Evolutionary conservation across 2,888 invertebrate genomes (phyloP), one percentile per base, ranked within the genome.

Genomic region (Caenorhabditis panamensis): DNA sequence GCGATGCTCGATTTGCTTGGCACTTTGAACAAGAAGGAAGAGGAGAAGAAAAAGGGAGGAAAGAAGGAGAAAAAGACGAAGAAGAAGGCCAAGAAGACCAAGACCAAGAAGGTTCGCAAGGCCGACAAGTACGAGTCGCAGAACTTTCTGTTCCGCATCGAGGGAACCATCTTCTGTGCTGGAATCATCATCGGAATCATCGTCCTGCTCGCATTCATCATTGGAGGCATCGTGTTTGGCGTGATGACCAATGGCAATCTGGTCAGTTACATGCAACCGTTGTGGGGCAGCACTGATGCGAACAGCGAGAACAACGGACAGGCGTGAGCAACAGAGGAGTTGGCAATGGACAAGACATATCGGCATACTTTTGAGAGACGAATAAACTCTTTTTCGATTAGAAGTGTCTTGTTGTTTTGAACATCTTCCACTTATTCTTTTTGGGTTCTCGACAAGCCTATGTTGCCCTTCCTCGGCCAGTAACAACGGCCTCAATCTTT

Each of bases 121-220:
- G 58, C 47, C 18, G 84, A 84, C 59, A 61, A 58, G 16, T 82
- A 36, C 68, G 84, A 84, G 41, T 76, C 84, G 54, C 73, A 82
- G 28, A 84, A 84, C 79, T 84, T 82, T 44, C 61, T 84, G 22
- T 71, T 80, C 49, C 80, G 84, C 41, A 72, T 84, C 28, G 84
- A 84, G 67, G 84, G 84, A 58, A 26, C 78, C 49, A 41, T 84
- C 36, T 84, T 77, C 49, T 84, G 82, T 44, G 82, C 82, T 0
- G 59, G 56, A 28, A 72, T 84, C 41, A 56, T 64, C 0, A 44
- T 64, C 24, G 64, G 47, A 16, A n/a, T 73, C 11, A 64, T 73
- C 8, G 58, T 49, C 54, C 4, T 56, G 3, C 18, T 72, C 2
- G 44, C 41, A 5, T 56, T 72, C 47, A 36, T 72, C 44, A 47